Conservation (phyloP, 35 echinoderm and acorn worm genomes). For the Eucidaris tribuloides region DNA sequence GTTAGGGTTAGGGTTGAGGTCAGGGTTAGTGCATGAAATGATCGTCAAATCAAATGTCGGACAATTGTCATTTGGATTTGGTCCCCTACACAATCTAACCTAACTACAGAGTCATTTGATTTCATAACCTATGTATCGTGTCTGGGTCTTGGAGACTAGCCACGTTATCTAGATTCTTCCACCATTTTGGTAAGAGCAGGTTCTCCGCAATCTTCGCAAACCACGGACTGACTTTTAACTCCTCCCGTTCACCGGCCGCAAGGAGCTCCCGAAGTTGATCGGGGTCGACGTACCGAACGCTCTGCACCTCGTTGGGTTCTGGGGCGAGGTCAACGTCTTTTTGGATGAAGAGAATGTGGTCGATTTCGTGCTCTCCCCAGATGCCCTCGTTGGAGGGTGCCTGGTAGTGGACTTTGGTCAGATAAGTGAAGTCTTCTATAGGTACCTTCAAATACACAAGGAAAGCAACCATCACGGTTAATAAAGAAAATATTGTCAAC, state of each 20-base stretch:
- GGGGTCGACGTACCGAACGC: constrained; percentile 51
- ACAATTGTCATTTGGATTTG: too few species aligned
- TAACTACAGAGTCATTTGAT: too few species aligned
- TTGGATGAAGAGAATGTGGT: constrained; percentile 85
- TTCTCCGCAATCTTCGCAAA: constrained; percentile 78
- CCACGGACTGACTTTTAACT: constrained; percentile 85
- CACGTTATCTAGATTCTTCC: constrained; percentile 67
- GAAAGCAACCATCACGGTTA: too few species aligned
- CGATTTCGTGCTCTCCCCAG: constrained; percentile 98
- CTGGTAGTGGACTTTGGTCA: constrained; percentile 87
- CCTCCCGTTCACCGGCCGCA: constrained; percentile 23
- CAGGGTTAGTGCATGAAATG: too few species aligned
- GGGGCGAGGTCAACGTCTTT: constrained; percentile 74
- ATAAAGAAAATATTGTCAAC: too few species aligned
- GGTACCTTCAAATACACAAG: constrained; percentile 55
- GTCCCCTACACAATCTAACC: too few species aligned
- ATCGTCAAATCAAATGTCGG: too few species aligned
- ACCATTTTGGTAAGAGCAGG: constrained; percentile 77
- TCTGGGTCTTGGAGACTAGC: constrained; percentile 58
- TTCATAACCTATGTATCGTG: constrained; percentile 67
- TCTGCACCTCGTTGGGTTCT: constrained; percentile 92
- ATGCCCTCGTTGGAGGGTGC: constrained; percentile 66
- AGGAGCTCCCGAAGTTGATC: constrained; percentile 72
- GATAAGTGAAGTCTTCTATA: constrained; percentile 79
- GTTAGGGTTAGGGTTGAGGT: too few species aligned